These are phyloP conservation scores for Bombylius discolor DNA, from an alignment of 2,888 invertebrate genomes.

Conservation along the genomic window DNA sequence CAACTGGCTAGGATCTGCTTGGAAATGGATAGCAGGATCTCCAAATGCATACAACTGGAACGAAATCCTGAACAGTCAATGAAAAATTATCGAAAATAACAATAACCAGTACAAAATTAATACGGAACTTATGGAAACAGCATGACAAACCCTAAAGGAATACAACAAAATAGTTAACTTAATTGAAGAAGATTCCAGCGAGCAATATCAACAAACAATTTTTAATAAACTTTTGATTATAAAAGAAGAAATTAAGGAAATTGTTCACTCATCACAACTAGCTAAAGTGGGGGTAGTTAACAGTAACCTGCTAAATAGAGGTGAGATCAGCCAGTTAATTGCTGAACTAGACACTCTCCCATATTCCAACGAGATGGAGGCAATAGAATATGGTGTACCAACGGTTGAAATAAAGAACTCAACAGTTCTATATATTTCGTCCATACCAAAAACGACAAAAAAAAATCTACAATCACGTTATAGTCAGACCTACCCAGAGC, in stretches of 20 bases:
- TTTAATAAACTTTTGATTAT: neutral
- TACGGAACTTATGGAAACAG: neutral
- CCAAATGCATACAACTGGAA: conserved; percentile 8
- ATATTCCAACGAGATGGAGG: conserved; percentile 4
- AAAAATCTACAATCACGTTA: too few relatives aligned
- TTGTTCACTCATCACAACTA: neutral
- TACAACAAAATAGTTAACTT: neutral
- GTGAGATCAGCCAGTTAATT: neutral
- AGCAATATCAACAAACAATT: neutral
- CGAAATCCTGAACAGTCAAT: conserved; percentile 1
- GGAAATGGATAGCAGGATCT: conserved; percentile 9
- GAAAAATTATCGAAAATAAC: conserved; percentile 5
- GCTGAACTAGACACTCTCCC: conserved; percentile 1
- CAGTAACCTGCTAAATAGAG: neutral
- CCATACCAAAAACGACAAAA: neutral
- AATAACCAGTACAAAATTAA: conserved; percentile 8
- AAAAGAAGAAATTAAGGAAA: neutral
- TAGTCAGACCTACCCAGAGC: too few relatives aligned
- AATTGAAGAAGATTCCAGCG: neutral
- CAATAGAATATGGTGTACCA: conserved; percentile 2
- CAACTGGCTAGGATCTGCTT: conserved; percentile 9
- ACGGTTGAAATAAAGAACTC: neutral
- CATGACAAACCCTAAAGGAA: neutral
- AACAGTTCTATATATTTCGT: neutral
- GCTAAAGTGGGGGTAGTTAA: neutral